Percentiles rank a stretch among this genome's conserved stretches.
Evolutionary conservation across 2,888 invertebrate genomes (phyloP).

Genomic region (Steinernema scapterisci): DNA sequence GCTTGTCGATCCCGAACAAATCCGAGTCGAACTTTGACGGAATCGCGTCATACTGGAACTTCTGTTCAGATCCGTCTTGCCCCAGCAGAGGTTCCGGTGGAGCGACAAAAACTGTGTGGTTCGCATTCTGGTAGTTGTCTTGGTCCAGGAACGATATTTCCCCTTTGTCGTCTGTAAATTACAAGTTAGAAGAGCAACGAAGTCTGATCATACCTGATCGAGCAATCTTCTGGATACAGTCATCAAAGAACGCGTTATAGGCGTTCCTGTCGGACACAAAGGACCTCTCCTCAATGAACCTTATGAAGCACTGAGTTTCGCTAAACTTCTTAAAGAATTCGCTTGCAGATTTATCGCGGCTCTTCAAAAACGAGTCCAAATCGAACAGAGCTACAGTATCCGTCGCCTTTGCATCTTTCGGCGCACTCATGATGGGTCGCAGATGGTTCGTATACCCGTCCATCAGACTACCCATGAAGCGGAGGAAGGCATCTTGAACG

Average conservation of each 20-base stretch:
- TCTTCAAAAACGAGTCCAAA: constrained; percentile 82
- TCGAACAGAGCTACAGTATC: constrained; percentile 94
- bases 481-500: constrained; percentile 75
- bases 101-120: constrained; percentile 90
- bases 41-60: constrained; percentile 56
- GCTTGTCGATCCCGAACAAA: constrained; percentile 59
- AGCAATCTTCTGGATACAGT: constrained; percentile 81
- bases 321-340: constrained; percentile 63
- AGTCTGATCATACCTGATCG: constrained; percentile 46
- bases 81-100: constrained; percentile 79
- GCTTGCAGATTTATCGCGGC: constrained; percentile 78
- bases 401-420: constrained; percentile 84
- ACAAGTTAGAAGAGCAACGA: not conserved
- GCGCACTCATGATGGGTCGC: constrained; percentile 71
- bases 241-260: constrained; percentile 93
- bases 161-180: not conserved
- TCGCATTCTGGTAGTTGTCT: constrained; percentile 68
- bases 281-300: constrained; percentile 96
- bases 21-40: constrained; percentile 53
- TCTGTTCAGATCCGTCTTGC: constrained; percentile 44
- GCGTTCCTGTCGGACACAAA: constrained; percentile 94
- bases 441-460: constrained; percentile 69
- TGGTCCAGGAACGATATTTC: constrained; percentile 45
- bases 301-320: constrained; percentile 68
- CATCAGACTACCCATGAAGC: constrained; percentile 64